phyloP scores from a whole-genome alignment of 2,797 vertebrate genomes.

The Bradypus variegatus region DNA sequence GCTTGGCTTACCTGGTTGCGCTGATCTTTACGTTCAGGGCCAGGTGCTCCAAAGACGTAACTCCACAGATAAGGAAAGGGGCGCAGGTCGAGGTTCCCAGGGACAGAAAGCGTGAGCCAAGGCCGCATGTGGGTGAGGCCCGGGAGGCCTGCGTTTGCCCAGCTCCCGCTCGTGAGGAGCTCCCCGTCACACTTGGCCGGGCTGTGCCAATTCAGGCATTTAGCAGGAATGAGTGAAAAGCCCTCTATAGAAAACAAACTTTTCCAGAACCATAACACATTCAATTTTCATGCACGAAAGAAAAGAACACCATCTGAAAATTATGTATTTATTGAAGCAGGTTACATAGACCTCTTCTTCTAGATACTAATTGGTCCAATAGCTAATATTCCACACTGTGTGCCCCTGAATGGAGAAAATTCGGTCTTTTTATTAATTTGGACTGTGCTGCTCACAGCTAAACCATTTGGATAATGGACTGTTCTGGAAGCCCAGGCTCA shows the following conservation, averaged over 20 bases:
- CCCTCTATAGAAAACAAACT: background rate
- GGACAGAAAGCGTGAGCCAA: background rate
- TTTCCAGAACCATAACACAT: background rate
- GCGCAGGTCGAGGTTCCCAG: background rate
- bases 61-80: background rate
- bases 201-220: background rate
- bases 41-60: background rate
- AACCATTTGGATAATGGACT: background rate
- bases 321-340: background rate
- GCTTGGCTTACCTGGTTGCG: background rate
- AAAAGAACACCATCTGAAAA: background rate
- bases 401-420: background rate
- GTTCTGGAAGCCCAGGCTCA: background rate
- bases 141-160: background rate
- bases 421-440: background rate
- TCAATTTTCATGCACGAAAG: background rate
- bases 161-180: background rate
- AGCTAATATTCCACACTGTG: too few relatives aligned
- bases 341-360: background rate
- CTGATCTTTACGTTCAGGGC: background rate
- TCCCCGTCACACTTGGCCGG: background rate
- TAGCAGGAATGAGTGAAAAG: background rate
- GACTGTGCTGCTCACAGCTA: background rate
- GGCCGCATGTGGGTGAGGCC: background rate
- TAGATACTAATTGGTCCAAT: background rate